These are phyloP conservation scores for Pachypanchax playfairii DNA, from an alignment of 2,113 vertebrate species.

Conservation along the genomic window DNA sequence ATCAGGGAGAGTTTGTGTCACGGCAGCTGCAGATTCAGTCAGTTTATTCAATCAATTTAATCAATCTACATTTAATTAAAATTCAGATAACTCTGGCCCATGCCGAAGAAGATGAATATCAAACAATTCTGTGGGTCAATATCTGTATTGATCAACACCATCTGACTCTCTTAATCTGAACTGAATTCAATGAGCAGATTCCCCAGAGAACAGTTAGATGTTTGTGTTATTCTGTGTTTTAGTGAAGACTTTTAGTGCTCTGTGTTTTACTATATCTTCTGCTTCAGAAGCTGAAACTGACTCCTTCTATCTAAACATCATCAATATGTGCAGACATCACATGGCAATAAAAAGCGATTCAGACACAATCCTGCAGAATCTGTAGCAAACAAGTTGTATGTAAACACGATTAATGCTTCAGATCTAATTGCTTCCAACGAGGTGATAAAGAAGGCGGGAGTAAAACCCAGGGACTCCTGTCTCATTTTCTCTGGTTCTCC, in stretches of 20 bases:
- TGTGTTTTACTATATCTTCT: neutral
- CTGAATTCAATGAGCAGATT: conserved; percentile 5
- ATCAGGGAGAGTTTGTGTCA: conserved; percentile 2
- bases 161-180: conserved; percentile 27
- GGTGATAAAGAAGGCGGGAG: conserved; percentile 34
- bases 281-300: conserved; percentile 23
- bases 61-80: conserved; percentile 48
- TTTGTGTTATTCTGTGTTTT: neutral
- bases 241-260: conserved; percentile 8
- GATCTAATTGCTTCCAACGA: conserved; percentile 14
- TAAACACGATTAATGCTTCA: conserved; percentile 18
- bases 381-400: conserved; percentile 12
- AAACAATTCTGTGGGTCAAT: conserved; percentile 29
- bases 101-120: conserved; percentile 40
- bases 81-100: conserved; percentile 17
- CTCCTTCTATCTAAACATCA: conserved; percentile 30
- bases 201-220: neutral
- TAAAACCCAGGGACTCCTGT: conserved; percentile 28
- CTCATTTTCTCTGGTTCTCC: conserved; percentile 28
- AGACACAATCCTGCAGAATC: conserved; percentile 20
- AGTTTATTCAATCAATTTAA: conserved; percentile 30
- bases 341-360: conserved; percentile 20
- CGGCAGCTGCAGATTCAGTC: conserved; percentile 32
- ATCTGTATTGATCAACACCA: conserved; percentile 28
- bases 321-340: conserved; percentile 24